Percentiles rank a stretch among this genome's conserved stretches.
These are phyloP conservation scores for pig (Sus scrofa) DNA, from an alignment of 2,113 vertebrate species.

Conservation along the genomic window DNA sequence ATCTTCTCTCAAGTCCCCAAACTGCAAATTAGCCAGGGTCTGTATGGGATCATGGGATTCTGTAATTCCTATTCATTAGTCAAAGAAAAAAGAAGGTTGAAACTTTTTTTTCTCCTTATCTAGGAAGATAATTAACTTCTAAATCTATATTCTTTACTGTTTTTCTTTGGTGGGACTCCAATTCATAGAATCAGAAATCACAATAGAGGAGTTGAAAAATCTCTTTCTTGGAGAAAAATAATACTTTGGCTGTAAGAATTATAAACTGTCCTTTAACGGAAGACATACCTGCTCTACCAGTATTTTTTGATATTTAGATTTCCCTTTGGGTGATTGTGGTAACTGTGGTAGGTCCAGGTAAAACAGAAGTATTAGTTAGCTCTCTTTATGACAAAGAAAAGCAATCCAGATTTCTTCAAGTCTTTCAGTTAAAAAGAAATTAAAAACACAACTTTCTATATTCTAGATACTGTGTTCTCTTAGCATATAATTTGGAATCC, in stretches of 20 bases:
- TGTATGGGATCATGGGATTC: constrained; percentile 64
- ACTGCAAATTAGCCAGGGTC: constrained; percentile 82
- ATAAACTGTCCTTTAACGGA: not conserved
- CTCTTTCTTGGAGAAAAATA: not conserved
- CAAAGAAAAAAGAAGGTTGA: constrained; percentile 55
- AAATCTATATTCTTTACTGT: not conserved
- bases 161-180: not conserved
- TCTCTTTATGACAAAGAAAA: not conserved
- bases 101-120: not conserved
- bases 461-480: not conserved
- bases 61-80: constrained; percentile 71
- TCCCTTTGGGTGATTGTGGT: not conserved
- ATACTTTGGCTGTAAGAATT: not conserved
- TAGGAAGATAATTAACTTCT: not conserved
- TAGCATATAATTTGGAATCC: not conserved
- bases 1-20: constrained; percentile 81
- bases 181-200: not conserved
- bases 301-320: not conserved
- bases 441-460: not conserved
- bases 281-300: not conserved
- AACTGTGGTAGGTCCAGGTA: not conserved
- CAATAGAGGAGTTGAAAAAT: not conserved
- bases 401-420: not conserved
- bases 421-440: not conserved
- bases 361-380: not conserved